phyloP scores from a whole-genome alignment of 2,888 invertebrate species.

The Rhodophaea formosa region DNA sequence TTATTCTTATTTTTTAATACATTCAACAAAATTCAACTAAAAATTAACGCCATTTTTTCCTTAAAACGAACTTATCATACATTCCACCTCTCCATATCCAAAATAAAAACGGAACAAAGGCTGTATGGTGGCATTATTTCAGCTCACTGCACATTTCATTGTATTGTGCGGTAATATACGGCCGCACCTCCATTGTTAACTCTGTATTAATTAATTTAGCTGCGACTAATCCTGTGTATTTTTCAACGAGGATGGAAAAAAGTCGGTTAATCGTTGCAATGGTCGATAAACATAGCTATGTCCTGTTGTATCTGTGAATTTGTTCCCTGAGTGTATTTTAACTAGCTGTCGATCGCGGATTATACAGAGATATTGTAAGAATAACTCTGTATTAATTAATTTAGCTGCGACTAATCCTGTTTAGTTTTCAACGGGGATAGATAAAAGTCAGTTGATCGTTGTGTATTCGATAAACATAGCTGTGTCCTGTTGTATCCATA shows the following conservation, averaged over 20 bases:
- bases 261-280: not conserved
- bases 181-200: slow-evolving; percentile 30
- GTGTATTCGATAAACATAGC: not conserved
- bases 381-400: slow-evolving; percentile 34
- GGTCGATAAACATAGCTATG: not conserved
- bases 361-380: too few species aligned
- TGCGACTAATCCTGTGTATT: slow-evolving; percentile 31
- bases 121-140: slow-evolving; percentile 25
- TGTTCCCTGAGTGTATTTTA: not conserved
- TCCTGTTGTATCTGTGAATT: not conserved
- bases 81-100: slow-evolving; percentile 4
- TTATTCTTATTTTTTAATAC: too few species aligned
- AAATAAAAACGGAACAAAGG: slow-evolving; percentile 12
- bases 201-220: slow-evolving; percentile 34
- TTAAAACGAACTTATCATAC: slow-evolving; percentile 15
- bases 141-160: slow-evolving; percentile 27
- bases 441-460: not conserved
- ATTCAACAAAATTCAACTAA: not conserved
- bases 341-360: too few species aligned
- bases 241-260: slow-evolving; percentile 20
- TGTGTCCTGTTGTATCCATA: not conserved
- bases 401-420: slow-evolving; percentile 31
- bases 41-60: not conserved
- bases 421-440: slow-evolving; percentile 24
- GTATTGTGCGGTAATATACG: slow-evolving; percentile 30